A percentile compares a stretch with the other conserved stretches of the same genome.
phyloP scores from a whole-genome alignment of 2,888 invertebrate genomes.

The Apamea anceps region DNA sequence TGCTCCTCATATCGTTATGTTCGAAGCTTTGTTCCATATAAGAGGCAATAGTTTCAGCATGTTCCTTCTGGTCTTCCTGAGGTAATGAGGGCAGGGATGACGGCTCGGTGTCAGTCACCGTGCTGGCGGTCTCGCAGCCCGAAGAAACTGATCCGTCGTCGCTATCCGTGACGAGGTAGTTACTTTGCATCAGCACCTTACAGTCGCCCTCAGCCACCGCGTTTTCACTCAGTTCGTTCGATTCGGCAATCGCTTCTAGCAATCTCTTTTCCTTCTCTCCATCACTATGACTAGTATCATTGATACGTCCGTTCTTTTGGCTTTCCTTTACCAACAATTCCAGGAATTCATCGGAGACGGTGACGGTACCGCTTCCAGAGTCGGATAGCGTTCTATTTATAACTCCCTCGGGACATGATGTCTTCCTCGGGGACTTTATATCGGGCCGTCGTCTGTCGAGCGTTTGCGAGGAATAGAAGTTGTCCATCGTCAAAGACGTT shows the following conservation, averaged over 20 bases:
- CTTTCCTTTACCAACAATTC: slow-evolving; percentile 80
- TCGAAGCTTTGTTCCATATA: slow-evolving; percentile 74
- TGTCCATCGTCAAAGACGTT: slow-evolving; percentile 79
- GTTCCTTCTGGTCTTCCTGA: slow-evolving; percentile 82
- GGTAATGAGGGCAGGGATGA: slow-evolving; percentile 86
- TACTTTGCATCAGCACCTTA: slow-evolving; percentile 83
- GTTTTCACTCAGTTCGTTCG: slow-evolving; percentile 79
- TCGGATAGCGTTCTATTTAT: slow-evolving; percentile 81
- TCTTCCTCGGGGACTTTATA: slow-evolving; percentile 82
- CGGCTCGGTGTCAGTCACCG: slow-evolving; percentile 91
- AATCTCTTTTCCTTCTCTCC: slow-evolving; percentile 73
- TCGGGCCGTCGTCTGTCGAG: slow-evolving; percentile 90
- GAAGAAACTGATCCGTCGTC: slow-evolving; percentile 95
- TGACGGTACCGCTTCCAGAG: slow-evolving; percentile 72
- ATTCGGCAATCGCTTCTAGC: slow-evolving; percentile 83
- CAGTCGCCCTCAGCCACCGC: slow-evolving; percentile 71
- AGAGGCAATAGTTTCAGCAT: slow-evolving; percentile 82
- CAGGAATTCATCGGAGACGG: slow-evolving; percentile 79
- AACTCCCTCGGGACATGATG: slow-evolving; percentile 86
- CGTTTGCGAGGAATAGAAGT: slow-evolving; percentile 89
- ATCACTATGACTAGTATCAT: slow-evolving; percentile 80
- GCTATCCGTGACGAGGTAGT: slow-evolving; percentile 91
- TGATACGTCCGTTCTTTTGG: slow-evolving; percentile 69
- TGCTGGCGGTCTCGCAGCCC: slow-evolving; percentile 95
- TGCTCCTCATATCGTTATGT: slow-evolving; percentile 68